Evolutionary conservation across 2,113 vertebrate genomes (phyloP).

Genomic region (Monarcha castaneiventris): DNA sequence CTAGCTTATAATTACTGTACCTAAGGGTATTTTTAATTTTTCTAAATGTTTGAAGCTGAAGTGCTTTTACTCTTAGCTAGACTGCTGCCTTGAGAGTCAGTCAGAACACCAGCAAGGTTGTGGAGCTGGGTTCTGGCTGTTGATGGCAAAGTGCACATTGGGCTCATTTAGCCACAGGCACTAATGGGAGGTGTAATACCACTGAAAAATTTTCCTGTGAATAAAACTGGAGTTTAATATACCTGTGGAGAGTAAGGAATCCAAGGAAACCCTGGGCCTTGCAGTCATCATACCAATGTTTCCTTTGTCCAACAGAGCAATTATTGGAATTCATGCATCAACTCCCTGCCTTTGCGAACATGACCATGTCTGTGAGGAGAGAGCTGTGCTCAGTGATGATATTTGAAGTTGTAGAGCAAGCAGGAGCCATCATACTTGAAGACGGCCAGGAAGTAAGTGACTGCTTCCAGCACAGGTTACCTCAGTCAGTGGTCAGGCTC

Average conservation of each 20-base stretch:
- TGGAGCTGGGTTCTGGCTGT: neutral
- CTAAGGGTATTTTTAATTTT: neutral
- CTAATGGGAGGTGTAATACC: neutral
- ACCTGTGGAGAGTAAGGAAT: neutral
- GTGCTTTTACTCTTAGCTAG: neutral
- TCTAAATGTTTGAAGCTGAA: neutral
- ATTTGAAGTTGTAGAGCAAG: slow-evolving; percentile 94
- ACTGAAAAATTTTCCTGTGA: neutral
- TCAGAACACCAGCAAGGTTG: neutral
- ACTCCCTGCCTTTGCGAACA: slow-evolving; percentile 95
- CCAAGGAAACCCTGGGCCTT: neutral
- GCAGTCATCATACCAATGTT: neutral
- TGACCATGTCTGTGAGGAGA: slow-evolving; percentile 97
- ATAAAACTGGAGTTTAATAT: neutral
- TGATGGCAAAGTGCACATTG: neutral
- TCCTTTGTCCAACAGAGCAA: slow-evolving; percentile 80
- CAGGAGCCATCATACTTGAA: slow-evolving; percentile 87
- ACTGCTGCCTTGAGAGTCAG: neutral
- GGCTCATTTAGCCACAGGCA: neutral
- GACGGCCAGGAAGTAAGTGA: slow-evolving; percentile 87
- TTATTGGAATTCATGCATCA: slow-evolving; percentile 97
- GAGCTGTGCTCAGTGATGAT: slow-evolving; percentile 96
- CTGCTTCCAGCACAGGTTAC: neutral
- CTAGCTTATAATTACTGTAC: neutral
- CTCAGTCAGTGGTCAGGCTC: neutral